phyloP scores from a whole-genome alignment of 2,113 vertebrate genomes.

The Marmota monax region DNA sequence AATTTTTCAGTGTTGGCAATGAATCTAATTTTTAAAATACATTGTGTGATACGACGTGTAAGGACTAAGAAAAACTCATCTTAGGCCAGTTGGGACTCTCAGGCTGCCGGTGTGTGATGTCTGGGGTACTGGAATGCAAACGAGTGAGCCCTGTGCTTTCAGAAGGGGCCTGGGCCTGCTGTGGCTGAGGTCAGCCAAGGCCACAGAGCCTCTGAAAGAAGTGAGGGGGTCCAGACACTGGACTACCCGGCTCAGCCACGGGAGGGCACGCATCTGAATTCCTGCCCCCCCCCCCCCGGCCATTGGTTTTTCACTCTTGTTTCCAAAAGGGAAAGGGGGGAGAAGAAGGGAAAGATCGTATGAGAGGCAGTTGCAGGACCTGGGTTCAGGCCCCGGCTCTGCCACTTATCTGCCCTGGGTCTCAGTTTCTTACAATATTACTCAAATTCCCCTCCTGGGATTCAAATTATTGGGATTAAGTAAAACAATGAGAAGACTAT shows the following conservation, averaged over 20 bases:
- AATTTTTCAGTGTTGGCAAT: neutral
- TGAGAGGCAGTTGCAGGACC: neutral
- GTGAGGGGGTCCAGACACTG: fast-evolving
- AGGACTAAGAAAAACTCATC: slow-evolving; percentile 12
- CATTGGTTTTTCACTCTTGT: neutral
- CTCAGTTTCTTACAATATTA: neutral
- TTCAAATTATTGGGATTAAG: neutral
- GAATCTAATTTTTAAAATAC: slow-evolving; percentile 30
- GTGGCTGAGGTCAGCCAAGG: too few species aligned
- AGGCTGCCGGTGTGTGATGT: neutral
- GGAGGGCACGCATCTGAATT: neutral
- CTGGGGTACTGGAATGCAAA: neutral
- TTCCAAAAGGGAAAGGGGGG: neutral
- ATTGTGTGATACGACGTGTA: neutral
- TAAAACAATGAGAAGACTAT: fast-evolving
- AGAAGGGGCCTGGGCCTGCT: neutral
- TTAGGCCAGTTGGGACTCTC: neutral
- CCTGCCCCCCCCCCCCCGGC: fast-evolving
- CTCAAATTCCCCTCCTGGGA: neutral
- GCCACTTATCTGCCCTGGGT: neutral
- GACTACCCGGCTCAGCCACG: too few species aligned
- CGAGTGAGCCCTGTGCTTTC: fast-evolving
- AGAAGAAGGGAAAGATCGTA: neutral
- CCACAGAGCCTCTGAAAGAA: neutral
- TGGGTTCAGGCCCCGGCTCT: neutral